Evolutionary conservation across 1,140 invertebrate species (phyloP).

Genomic region (Pomacea maculata): DNA sequence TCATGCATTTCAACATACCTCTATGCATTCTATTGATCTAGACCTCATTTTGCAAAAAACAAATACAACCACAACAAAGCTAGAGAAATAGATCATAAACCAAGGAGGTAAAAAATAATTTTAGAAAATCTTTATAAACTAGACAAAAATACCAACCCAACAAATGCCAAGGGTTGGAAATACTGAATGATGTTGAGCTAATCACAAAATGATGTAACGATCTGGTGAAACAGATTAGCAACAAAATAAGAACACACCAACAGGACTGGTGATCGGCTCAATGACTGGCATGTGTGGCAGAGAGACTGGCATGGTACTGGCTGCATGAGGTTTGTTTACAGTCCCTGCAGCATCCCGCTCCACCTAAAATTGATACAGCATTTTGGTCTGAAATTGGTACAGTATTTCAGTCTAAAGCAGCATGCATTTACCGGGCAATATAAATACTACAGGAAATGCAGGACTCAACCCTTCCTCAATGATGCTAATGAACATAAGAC

Average conservation of each 20-base stretch:
- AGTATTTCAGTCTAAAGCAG: no score
- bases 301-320: constrained; percentile 13
- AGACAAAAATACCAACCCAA: no score
- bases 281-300: constrained; percentile 16
- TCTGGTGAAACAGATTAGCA: no score
- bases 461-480: no score
- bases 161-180: background rate
- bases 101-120: background rate
- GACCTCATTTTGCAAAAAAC: no score
- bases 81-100: background rate
- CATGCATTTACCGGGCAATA: no score
- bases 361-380: background rate
- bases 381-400: no score
- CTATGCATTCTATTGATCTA: no score
- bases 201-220: background rate
- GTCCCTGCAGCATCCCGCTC: constrained; percentile 6
- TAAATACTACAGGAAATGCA: no score
- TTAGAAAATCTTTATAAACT: background rate
- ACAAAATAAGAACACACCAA: constrained; percentile 8
- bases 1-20: background rate
- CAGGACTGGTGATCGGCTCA: constrained; percentile 29
- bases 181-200: background rate
- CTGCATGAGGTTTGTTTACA: constrained; percentile 1
- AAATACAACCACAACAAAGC: background rate
- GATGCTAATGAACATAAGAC: background rate